Percentiles rank a stretch among this genome's conserved stretches.
phyloP scores from a whole-genome alignment of 92 coral and sea anemone species.

The Plumapathes pennacea region DNA sequence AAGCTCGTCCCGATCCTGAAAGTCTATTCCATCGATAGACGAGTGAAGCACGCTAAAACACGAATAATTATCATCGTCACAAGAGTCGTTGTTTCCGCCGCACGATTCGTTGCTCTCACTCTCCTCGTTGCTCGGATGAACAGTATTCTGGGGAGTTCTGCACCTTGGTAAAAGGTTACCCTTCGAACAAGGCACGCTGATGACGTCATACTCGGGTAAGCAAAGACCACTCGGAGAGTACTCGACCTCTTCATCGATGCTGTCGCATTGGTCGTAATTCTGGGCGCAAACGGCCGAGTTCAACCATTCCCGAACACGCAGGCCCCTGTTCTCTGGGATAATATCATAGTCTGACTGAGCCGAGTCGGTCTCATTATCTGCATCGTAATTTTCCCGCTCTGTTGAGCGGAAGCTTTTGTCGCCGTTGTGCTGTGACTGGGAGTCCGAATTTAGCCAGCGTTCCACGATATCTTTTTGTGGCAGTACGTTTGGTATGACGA shows the following conservation, averaged over 20 bases:
- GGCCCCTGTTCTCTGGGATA: conserved; percentile 43
- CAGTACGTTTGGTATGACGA: too few relatives aligned
- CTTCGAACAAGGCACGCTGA: conserved; percentile 56
- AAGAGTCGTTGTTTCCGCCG: background rate
- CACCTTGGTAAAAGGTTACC: background rate
- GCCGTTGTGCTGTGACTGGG: background rate
- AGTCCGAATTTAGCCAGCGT: background rate
- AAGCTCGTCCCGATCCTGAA: conserved; percentile 24
- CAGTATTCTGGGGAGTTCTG: conserved; percentile 20
- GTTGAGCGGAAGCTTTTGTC: background rate
- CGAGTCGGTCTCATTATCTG: conserved; percentile 67
- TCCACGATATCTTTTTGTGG: too few relatives aligned
- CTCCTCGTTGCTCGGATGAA: conserved; percentile 19
- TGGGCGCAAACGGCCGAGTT: too few relatives aligned
- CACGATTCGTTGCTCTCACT: conserved; percentile 7
- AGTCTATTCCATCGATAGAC: conserved; percentile 70
- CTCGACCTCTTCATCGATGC: conserved; percentile 8
- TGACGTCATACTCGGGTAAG: conserved; percentile 60
- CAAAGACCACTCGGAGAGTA: conserved; percentile 1
- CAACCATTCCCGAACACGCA: conserved; percentile 69
- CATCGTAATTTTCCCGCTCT: conserved; percentile 45
- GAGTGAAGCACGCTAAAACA: conserved; percentile 78
- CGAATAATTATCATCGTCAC: conserved; percentile 43
- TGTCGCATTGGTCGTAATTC: background rate
- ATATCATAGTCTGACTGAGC: conserved; percentile 61